A percentile compares a stretch with the other conserved stretches of the same genome.
phyloP scores from a whole-genome alignment of 1,140 invertebrate species.

The Amyelois transitella region DNA sequence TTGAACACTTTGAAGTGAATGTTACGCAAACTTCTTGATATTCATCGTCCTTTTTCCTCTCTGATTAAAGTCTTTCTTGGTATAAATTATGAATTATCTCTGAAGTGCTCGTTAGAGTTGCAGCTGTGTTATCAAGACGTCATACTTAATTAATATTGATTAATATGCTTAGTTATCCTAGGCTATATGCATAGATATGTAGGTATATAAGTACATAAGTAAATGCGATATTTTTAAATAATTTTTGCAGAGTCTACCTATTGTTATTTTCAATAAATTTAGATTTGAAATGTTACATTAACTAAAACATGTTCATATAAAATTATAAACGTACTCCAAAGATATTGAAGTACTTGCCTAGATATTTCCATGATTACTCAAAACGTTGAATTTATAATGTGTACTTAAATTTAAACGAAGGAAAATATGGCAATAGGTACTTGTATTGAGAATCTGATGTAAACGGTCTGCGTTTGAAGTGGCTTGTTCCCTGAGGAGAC shows the following conservation, averaged over 20 bases:
- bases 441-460: slow-evolving; percentile 21
- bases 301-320: no score
- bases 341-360: no score
- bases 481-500: slow-evolving; percentile 35
- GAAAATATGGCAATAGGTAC: slow-evolving; percentile 2
- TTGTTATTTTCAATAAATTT: no score
- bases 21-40: not conserved
- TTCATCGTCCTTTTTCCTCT: not conserved
- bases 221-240: no score
- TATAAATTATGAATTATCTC: not conserved
- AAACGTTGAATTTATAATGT: not conserved
- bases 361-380: no score
- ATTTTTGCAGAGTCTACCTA: no score
- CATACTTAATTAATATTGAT: no score
- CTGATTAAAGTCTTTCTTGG: not conserved
- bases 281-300: no score
- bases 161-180: no score
- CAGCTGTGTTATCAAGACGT: not conserved
- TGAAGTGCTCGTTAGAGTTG: not conserved
- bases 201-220: no score
- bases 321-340: no score
- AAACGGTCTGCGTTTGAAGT: slow-evolving; percentile 44
- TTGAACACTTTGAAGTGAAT: slow-evolving; percentile 9
- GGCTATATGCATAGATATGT: no score
- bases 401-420: not conserved